phyloP scores from a whole-genome alignment of 2,888 invertebrate species.

The Eilema depressum region DNA sequence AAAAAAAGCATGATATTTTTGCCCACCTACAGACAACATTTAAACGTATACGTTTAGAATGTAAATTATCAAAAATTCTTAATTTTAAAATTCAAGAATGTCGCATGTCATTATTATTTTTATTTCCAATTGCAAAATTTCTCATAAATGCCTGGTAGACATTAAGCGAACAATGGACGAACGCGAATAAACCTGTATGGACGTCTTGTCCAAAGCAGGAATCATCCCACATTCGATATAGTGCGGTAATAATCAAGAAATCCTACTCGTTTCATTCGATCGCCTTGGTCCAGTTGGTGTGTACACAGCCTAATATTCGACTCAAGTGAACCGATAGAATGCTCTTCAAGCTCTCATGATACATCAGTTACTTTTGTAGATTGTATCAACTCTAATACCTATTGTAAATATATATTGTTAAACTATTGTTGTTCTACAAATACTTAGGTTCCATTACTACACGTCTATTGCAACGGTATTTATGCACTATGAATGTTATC shows the following conservation, averaged over 20 bases:
- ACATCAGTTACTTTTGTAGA: not conserved
- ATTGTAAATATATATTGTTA: conserved; percentile 64
- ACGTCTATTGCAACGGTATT: conserved; percentile 32
- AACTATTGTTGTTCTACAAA: conserved; percentile 46
- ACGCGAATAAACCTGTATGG: too few relatives aligned
- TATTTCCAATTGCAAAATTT: not conserved
- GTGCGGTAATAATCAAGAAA: not conserved
- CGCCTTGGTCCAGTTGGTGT: not conserved
- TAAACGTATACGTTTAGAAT: too few relatives aligned
- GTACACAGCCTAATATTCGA: not conserved
- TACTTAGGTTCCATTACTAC: conserved; percentile 38
- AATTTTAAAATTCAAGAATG: too few relatives aligned
- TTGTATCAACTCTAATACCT: not conserved
- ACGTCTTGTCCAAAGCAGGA: not conserved
- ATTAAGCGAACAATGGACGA: not conserved
- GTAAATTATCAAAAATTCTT: too few relatives aligned
- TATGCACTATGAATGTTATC: conserved; percentile 49
- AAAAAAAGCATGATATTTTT: not conserved
- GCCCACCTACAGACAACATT: not conserved
- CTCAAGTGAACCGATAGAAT: not conserved
- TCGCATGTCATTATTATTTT: too few relatives aligned
- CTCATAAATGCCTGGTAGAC: not conserved
- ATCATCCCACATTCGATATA: not conserved
- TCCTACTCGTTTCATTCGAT: not conserved
- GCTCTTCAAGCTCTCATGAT: not conserved